Base-by-base conservation (phyloP, 2,888 invertebrate species). In the Nipponacmea schrenckii region DNA sequence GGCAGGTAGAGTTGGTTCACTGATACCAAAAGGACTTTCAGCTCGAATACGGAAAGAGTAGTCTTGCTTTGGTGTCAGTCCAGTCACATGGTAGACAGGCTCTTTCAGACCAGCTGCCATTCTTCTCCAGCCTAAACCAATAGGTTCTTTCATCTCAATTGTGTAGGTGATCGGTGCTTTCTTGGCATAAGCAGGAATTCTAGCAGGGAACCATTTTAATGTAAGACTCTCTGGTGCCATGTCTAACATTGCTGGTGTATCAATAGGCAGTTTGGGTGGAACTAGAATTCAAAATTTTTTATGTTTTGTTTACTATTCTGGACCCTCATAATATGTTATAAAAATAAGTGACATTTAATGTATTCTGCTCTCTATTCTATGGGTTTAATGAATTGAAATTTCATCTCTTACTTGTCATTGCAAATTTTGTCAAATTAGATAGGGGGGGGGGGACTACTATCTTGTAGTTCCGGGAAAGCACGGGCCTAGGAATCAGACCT, bases 1-100 rank as follows among this genome's bases (percentile, higher is more conserved):
- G 20, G 95, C 95, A 86, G 93, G 95, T 2, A 98, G 96, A 70
- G 97, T 97, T 0, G 98, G 97, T 86, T 98, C 98, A 89, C 96
- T 96, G 77, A 97, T 93, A 64, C 98, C 98, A 88, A 94, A 96
- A 89, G 96, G 95, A 90, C 98, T 98, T 88, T 97, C 97, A 2
- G 98, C 98, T 48, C 97, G 92, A 46, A 99, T 93, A 75, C 98
- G 92, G 91, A 98, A 97, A 89, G 94, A 94, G 90, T 99, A 99
- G 90, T 98, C 97, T 79, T 95, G 92, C 90, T 95, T 95, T 0
- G 98, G 96, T 85, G 95, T 94, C 77, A 99, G 77, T 26, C 83
- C 82, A 45, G 79, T 82, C 48, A 87, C 78, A 64, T 75, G 76
- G 74, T 83, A 86, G 45, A 63, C 68, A 12, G 80, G 80, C 31